Evolutionary conservation across 2,113 vertebrate genomes (phyloP).

Genomic region (Ceuthmochares aereus): DNA sequence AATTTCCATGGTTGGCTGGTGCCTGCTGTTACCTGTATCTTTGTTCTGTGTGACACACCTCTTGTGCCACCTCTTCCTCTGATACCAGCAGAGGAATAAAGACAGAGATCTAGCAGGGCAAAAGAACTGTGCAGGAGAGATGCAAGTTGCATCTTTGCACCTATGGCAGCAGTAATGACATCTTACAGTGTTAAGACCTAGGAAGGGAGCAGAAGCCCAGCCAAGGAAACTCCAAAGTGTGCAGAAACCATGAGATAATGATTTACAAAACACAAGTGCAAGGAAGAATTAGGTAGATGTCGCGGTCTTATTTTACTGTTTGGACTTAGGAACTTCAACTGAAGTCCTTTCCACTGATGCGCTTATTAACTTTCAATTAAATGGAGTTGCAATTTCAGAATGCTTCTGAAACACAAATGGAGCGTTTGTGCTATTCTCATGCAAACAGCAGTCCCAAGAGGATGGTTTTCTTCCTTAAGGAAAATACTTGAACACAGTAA

Average conservation of each 20-base stretch:
- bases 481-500: background rate
- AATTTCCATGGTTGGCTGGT: background rate
- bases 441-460: background rate
- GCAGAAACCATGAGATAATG: background rate
- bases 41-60: fast-evolving
- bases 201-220: background rate
- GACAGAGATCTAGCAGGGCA: background rate
- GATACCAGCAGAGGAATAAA: background rate
- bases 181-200: background rate
- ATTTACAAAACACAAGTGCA: background rate
- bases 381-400: background rate
- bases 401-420: background rate
- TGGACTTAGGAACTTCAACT: background rate
- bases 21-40: background rate
- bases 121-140: background rate
- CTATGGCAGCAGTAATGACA: background rate
- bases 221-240: background rate
- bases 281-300: background rate
- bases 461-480: background rate
- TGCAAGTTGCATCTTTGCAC: background rate
- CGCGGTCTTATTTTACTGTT: background rate
- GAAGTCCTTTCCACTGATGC: background rate
- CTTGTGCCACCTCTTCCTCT: too few relatives aligned
- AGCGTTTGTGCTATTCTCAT: background rate
- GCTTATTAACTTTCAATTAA: background rate